phyloP scores from a whole-genome alignment of 1,140 invertebrate genomes.

The Drosophila ironensis region DNA sequence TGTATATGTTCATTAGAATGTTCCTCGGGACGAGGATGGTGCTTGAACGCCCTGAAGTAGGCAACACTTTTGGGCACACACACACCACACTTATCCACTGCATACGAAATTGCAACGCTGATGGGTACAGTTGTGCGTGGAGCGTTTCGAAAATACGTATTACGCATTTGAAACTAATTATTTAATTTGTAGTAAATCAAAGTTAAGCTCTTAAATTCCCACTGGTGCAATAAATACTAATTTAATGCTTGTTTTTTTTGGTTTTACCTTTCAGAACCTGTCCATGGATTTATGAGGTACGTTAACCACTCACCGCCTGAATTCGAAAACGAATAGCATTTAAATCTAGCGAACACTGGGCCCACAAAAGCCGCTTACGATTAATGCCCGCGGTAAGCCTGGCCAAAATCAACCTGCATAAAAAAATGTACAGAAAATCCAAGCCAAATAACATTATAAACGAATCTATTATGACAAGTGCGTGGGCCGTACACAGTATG shows the following conservation, averaged over 20 bases:
- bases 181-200: not conserved
- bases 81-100: constrained; percentile 21
- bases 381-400: constrained; percentile 29
- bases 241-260: constrained; percentile 1
- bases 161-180: not conserved
- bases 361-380: constrained; percentile 64
- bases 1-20: constrained; percentile 77
- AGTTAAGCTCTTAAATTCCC: not conserved
- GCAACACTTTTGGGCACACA: constrained; percentile 73
- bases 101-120: constrained; percentile 1
- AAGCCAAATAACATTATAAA: constrained; percentile 62
- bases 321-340: constrained; percentile 30
- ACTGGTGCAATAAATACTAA: constrained; percentile 1
- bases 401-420: constrained; percentile 52
- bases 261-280: constrained; percentile 54
- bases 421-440: constrained; percentile 13
- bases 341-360: constrained; percentile 46
- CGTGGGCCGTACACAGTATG: constrained; percentile 56
- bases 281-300: constrained; percentile 73
- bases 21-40: constrained; percentile 34
- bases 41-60: constrained; percentile 69
- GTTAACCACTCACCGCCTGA: constrained; percentile 30
- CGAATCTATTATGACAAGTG: constrained; percentile 79
- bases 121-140: constrained; percentile 45
- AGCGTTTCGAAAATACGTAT: not conserved